Conservation (phyloP, 2,888 invertebrate genomes). For the Nyleta sp. region DNA sequence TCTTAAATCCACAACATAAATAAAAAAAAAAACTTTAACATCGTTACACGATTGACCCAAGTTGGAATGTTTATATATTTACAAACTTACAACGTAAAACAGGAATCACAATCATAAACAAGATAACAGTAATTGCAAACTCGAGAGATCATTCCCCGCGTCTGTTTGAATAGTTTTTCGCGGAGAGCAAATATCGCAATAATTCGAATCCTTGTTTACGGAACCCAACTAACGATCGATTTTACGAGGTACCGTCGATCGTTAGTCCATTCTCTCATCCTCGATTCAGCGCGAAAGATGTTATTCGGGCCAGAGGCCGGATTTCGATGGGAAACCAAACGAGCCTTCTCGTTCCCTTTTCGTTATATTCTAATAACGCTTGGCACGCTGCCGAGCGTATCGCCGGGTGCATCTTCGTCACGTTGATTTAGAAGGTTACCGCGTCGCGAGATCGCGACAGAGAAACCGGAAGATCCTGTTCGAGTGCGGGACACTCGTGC, state of each 20-base stretch:
- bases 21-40: no score
- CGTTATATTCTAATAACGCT: constrained; percentile 78
- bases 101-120: constrained; percentile 2
- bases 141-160: not conserved
- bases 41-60: no score
- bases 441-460: no score
- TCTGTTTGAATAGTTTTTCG: constrained; percentile 15
- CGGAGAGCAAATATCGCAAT: constrained; percentile 20
- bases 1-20: no score
- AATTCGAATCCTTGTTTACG: constrained; percentile 37
- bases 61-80: no score
- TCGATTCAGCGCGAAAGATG: constrained; percentile 35
- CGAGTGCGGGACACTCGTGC: no score
- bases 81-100: not conserved
- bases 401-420: constrained; percentile 48
- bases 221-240: constrained; percentile 30
- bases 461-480: constrained; percentile 58
- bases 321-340: constrained; percentile 40
- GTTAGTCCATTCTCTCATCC: constrained; percentile 43
- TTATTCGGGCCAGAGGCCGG: constrained; percentile 29
- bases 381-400: constrained; percentile 76
- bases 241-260: constrained; percentile 32
- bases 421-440: constrained; percentile 61
- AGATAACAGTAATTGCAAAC: constrained; percentile 10
- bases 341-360: constrained; percentile 48